Evolutionary conservation across 2,797 vertebrate genomes (phyloP).

Genomic region (Tapirus indicus): DNA sequence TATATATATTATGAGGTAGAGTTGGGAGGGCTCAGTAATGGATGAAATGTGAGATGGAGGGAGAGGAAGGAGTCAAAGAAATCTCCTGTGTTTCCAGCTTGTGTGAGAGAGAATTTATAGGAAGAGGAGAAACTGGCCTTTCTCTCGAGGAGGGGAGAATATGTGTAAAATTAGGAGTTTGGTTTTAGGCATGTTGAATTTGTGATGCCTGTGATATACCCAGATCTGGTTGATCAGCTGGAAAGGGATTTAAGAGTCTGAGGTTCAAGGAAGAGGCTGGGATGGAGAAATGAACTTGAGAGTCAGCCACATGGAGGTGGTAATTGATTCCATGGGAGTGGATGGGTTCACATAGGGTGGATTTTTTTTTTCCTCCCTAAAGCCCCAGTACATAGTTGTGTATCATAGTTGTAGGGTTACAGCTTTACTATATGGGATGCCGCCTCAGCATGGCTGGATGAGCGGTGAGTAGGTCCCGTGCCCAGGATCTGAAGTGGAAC

Average conservation of each 20-base stretch:
- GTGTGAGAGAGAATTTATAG: neutral
- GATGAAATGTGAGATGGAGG: neutral
- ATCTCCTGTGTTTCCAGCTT: neutral
- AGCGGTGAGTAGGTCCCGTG: too few species aligned
- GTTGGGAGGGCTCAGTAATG: neutral
- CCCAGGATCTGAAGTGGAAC: too few species aligned
- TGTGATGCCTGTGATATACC: neutral
- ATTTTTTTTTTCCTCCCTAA: neutral
- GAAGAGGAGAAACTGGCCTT: neutral
- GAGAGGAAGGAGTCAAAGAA: neutral
- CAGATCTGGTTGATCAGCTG: neutral
- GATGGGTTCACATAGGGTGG: neutral
- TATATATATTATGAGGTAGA: neutral
- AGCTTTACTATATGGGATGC: too few species aligned
- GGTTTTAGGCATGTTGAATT: neutral
- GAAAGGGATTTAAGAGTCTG: neutral
- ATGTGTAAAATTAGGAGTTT: neutral
- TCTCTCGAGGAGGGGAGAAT: neutral
- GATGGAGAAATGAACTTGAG: neutral
- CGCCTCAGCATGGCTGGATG: too few species aligned
- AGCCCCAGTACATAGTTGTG: too few species aligned
- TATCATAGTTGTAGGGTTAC: too few species aligned
- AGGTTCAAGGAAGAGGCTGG: neutral
- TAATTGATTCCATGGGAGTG: neutral
- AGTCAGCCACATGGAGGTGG: neutral